Conservation (phyloP, 2,797 vertebrate species). For the Distichodus sexfasciatus region DNA sequence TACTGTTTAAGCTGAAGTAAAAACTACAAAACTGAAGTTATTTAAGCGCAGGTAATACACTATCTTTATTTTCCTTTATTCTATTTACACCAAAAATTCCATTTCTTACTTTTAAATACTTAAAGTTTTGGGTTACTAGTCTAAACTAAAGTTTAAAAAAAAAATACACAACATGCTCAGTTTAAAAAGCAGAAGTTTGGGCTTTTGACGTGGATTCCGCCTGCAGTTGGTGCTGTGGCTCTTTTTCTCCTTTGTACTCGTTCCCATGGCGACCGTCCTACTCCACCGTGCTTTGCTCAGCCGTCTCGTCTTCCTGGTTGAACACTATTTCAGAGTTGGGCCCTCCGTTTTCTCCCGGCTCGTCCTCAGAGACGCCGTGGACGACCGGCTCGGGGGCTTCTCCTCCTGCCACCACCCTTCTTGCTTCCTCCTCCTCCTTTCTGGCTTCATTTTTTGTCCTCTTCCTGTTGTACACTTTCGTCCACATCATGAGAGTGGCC, state of each 20-base stretch:
- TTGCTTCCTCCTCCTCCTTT: background rate
- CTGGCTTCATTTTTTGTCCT: slow-evolving; percentile 1
- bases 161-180: too few species aligned
- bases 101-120: too few species aligned
- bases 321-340: background rate
- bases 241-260: too few species aligned
- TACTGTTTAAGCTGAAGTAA: too few species aligned
- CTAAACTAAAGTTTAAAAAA: too few species aligned
- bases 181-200: background rate
- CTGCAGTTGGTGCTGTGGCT: background rate
- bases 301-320: background rate
- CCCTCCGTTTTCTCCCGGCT: background rate
- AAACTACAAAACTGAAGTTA: too few species aligned
- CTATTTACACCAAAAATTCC: too few species aligned
- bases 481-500: slow-evolving; percentile 53
- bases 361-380: background rate
- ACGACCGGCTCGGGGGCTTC: background rate
- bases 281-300: background rate
- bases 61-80: too few species aligned
- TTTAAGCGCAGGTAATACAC: too few species aligned
- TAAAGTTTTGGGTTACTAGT: too few species aligned
- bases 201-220: background rate
- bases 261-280: background rate
- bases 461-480: slow-evolving; percentile 2
- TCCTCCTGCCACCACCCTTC: background rate